These are phyloP conservation scores for Ctenicera cuprea DNA, from an alignment of 2,888 invertebrate species.

Conservation along the genomic window DNA sequence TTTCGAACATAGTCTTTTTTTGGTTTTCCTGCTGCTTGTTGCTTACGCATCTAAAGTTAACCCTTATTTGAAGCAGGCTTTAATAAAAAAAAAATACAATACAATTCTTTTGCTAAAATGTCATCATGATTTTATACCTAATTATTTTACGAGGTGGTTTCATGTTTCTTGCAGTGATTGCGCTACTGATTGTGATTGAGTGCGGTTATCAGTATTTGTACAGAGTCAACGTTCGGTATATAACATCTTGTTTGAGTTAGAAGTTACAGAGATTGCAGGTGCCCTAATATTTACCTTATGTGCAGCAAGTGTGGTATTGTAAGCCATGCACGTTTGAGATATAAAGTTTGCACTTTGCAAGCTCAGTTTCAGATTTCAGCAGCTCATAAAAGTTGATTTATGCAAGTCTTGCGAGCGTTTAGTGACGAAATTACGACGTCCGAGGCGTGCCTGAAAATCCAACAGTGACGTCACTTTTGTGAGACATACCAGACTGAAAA, in stretches of 20 bases:
- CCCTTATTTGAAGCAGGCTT: no score
- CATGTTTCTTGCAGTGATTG: neutral
- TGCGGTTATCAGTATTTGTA: neutral
- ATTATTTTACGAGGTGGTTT: no score
- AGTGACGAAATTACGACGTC: neutral
- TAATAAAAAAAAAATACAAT: no score
- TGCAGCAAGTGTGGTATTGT: conserved; percentile 26
- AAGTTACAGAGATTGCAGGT: conserved; percentile 21
- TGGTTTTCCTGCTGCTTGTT: no score
- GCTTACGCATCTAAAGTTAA: no score
- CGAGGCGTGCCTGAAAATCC: conserved; percentile 25
- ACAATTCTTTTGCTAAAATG: no score
- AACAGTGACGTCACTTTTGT: conserved; percentile 14
- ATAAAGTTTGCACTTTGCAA: conserved; percentile 22
- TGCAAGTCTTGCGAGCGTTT: neutral
- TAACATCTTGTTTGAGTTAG: neutral
- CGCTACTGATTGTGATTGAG: neutral
- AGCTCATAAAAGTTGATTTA: conserved; percentile 34
- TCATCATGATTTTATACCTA: no score
- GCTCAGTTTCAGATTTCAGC: conserved; percentile 36
- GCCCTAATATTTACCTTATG: conserved; percentile 27
- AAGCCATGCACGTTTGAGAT: conserved; percentile 30
- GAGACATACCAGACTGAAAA: neutral
- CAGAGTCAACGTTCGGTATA: neutral
- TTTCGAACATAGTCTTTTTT: no score